Base-by-base conservation (phyloP, 2,888 invertebrate genomes). In the Caenorhabditis zanzibari region DNA sequence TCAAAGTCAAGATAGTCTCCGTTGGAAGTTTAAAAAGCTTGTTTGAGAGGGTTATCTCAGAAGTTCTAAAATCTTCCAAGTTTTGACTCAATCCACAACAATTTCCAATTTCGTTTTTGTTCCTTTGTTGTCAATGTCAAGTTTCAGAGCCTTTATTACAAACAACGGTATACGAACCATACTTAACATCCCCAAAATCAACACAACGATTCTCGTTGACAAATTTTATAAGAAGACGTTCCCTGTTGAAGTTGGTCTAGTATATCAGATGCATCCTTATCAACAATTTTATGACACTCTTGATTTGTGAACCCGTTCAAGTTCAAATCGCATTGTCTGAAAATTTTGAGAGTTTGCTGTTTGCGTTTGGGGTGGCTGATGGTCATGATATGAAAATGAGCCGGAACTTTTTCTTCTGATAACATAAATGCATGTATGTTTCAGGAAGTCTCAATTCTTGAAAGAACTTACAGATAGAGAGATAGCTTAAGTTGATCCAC, bases 281-380 rank as follows among this genome's bases (percentile, higher is more conserved):
- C 72, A 16, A 41, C 84, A 7, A 32, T 66, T 22, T 38, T 26
- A 26, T 76, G 75, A 54, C 84, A 84, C 44, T 81, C 68, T 47
- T 66, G n/a, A 59, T 84, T 76, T 10, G 81, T 73, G 44, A 73
- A 84, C 16, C 84, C 84, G 52, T 80, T 84, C 28, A 84, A 49
- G 32, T 84, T 73, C 32, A 52, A 24, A 28, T 84, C 81, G 49
- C 84, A 84, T 69, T 84, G 81, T 54, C 84, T 84, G 61, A 26
- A 82, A 77, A 58, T 14, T 49, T 10, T 2, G 35, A 12, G 38
- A 10, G 38, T 32, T 2, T 6, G 38, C 38, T 49, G 44, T 72
- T 79, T 73, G 73, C 26, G 56, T 32, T 52, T 54, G 35, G 22
- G 28, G 9, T 49, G 24, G 26, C 38, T 66, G 54, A 38, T 38